Conservation (phyloP, 2,113 vertebrate species). For the Pungitius pungitius region DNA sequence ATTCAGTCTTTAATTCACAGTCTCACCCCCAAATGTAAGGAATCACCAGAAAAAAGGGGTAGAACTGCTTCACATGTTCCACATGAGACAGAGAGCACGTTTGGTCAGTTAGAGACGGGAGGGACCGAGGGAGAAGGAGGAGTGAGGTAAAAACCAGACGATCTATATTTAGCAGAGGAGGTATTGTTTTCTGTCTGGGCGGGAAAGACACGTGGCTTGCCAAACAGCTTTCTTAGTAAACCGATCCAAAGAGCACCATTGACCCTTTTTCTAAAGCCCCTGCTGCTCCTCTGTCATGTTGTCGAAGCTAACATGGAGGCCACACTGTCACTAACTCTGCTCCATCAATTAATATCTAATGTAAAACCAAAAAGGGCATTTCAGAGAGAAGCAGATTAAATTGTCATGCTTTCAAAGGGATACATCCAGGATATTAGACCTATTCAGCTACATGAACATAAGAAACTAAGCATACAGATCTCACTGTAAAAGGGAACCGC, state of each 20-base stretch:
- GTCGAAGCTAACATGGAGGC: background rate
- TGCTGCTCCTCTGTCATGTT: background rate
- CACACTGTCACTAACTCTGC: background rate
- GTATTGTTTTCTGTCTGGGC: conserved; percentile 64
- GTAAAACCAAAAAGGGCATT: no score
- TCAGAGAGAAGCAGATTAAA: background rate
- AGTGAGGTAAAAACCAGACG: conserved; percentile 57
- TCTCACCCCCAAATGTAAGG: background rate
- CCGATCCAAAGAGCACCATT: conserved; percentile 23
- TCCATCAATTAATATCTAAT: background rate
- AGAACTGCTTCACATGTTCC: conserved; percentile 18
- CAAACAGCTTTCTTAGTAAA: conserved; percentile 48
- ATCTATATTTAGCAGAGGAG: conserved; percentile 71
- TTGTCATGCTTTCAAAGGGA: no score
- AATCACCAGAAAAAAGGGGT: background rate
- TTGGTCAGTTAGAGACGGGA: conserved; percentile 15
- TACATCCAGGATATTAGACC: no score
- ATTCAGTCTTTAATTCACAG: conserved; percentile 20
- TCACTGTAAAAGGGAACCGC: no score
- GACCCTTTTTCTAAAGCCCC: background rate
- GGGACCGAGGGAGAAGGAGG: conserved; percentile 40
- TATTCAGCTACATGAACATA: no score
- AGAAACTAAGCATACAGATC: no score
- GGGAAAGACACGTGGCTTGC: conserved; percentile 29
- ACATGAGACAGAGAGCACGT: conserved; percentile 9